Evolutionary conservation across 2,113 vertebrate species (phyloP), one percentile per base, ranked within the genome.

Genomic region (Chionomys nivalis): DNA sequence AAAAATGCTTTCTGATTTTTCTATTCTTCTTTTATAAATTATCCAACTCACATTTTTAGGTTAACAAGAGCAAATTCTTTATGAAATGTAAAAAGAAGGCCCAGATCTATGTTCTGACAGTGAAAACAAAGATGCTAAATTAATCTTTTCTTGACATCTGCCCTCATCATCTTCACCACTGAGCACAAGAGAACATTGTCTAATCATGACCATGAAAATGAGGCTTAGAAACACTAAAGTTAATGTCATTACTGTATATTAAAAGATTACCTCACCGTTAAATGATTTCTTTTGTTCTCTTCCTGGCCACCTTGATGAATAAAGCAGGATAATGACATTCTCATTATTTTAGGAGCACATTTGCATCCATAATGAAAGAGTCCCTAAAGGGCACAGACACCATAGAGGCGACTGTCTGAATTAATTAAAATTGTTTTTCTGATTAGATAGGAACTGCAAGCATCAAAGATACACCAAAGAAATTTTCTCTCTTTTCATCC

Each of bases 351-450:
- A 96, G 94, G 82, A 97, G 90, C 94, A 96, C 94, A 98, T 97
- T 97, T 98, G 95, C 96, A 97, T 97, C 39, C 0, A 5, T 97
- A 98, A 98, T 97, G 95, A 97, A 96, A 94, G 73, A 97, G 97
- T 95, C 94, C 96, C 96, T 85, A 95, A 97, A 97, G 97, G 96
- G 86, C 90, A 97, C 55, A 96, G 92, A 72, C 86, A 91, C 90
- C 86, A 90, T 26, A 93, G 88, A 97, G 81, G 79, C 6, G 0
- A 97, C 68, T 90, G 66, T 65, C 75, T 97, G 97, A 96, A 96
- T 97, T 97, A 97, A 98, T 97, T 98, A 97, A 98, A 97, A 97
- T 89, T 97, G 95, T 97, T 98, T 97, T 70, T 68, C 89, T 97
- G 96, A 98, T 98, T 98, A 96, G 68, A 96, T 97, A 75, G 90